These are phyloP conservation scores for Stigmatopora argus DNA, from an alignment of 2,113 vertebrate species.

Conservation along the genomic window DNA sequence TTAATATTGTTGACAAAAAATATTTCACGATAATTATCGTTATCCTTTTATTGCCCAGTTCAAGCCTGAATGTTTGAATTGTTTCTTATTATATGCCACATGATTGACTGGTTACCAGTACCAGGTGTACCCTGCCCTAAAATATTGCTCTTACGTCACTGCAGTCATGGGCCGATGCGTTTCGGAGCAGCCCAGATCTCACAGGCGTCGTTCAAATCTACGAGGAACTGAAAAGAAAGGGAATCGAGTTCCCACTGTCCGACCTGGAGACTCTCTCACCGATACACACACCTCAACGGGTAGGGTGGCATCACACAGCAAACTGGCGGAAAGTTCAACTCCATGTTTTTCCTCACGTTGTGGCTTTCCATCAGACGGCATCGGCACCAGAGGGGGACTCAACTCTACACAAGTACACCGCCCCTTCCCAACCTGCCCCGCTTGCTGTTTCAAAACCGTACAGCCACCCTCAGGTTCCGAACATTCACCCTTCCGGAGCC, in stretches of 20 bases:
- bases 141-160: background rate
- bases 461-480: slow-evolving; percentile 68
- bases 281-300: slow-evolving; percentile 93
- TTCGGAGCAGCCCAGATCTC: slow-evolving; percentile 95
- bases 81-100: too few species aligned
- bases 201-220: slow-evolving; percentile 96
- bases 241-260: slow-evolving; percentile 91
- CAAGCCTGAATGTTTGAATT: too few species aligned
- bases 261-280: slow-evolving; percentile 92
- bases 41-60: too few species aligned
- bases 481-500: slow-evolving; percentile 75
- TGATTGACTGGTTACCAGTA: too few species aligned
- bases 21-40: too few species aligned
- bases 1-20: too few species aligned
- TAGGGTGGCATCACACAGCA: slow-evolving; percentile 53
- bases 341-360: background rate
- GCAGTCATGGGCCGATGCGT: slow-evolving; percentile 97
- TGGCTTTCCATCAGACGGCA: slow-evolving; percentile 54
- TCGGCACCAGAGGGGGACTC: slow-evolving; percentile 86
- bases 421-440: slow-evolving; percentile 69
- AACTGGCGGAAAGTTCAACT: background rate
- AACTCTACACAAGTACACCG: slow-evolving; percentile 71
- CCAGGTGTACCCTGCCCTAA: background rate
- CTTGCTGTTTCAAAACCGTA: slow-evolving; percentile 65
- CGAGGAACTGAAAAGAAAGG: slow-evolving; percentile 97